phyloP scores from a whole-genome alignment of 64 coral and sea anemone species.

The Orbicella faveolata region DNA sequence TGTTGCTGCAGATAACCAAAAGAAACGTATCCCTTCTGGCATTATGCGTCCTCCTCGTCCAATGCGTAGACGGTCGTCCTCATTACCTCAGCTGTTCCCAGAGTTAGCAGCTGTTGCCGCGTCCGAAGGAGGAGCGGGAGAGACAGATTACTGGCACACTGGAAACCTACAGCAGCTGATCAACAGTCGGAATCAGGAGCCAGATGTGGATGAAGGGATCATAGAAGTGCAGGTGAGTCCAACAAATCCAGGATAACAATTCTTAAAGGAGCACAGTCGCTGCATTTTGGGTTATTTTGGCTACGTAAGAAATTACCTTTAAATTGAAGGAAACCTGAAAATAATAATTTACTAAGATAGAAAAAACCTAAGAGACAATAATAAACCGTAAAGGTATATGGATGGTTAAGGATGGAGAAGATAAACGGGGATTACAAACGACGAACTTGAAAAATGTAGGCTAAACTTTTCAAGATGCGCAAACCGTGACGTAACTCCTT shows the following conservation, averaged over 20 bases:
- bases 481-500: too few relatives aligned
- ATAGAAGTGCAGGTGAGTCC: slow-evolving; percentile 69
- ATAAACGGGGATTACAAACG: too few relatives aligned
- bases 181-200: slow-evolving; percentile 59
- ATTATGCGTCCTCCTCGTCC: slow-evolving; percentile 13
- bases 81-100: slow-evolving; percentile 63
- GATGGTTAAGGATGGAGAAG: too few relatives aligned
- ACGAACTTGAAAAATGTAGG: too few relatives aligned
- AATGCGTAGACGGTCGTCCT: slow-evolving; percentile 70
- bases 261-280: neutral
- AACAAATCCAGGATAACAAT: too few relatives aligned
- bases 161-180: slow-evolving; percentile 74
- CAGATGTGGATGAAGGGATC: slow-evolving; percentile 75
- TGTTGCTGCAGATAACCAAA: neutral
- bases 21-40: neutral
- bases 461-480: too few relatives aligned
- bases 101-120: neutral
- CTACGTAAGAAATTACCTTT: too few relatives aligned
- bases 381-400: too few relatives aligned
- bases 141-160: neutral
- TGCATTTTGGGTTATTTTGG: too few relatives aligned
- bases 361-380: too few relatives aligned
- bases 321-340: too few relatives aligned
- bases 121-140: neutral
- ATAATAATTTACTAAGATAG: too few relatives aligned